Percentiles rank a stretch among this genome's conserved stretches.
phyloP scores from a whole-genome alignment of 2,888 invertebrate species.

The Cepaea hortensis region DNA sequence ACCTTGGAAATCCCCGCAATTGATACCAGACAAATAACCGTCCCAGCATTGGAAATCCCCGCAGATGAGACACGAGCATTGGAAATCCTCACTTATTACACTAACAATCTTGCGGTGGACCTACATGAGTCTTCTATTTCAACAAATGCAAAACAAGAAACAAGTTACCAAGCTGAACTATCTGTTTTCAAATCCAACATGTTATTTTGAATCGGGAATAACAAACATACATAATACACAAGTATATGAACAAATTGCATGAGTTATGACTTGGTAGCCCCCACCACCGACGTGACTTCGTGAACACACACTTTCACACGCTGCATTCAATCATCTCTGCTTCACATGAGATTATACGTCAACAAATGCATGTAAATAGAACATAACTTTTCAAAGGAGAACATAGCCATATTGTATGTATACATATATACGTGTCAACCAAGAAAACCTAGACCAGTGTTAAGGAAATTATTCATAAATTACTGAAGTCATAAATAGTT shows the following conservation, averaged over 20 bases:
- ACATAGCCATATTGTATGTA: background rate
- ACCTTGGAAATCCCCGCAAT: too few species aligned
- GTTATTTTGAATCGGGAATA: background rate
- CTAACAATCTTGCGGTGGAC: too few species aligned
- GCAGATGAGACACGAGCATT: too few species aligned
- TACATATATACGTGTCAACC: background rate
- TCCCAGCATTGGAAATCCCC: too few species aligned
- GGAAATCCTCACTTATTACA: too few species aligned
- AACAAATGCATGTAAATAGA: slow-evolving; percentile 9
- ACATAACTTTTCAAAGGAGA: background rate
- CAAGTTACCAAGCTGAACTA: too few species aligned
- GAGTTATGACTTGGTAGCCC: background rate
- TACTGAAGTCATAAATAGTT: slow-evolving; percentile 15
- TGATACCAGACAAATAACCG: too few species aligned
- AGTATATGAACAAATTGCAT: too few species aligned
- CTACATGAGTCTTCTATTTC: too few species aligned
- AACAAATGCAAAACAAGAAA: too few species aligned
- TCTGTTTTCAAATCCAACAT: too few species aligned
- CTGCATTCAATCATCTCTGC: background rate
- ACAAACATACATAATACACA: background rate
- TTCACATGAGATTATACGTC: background rate
- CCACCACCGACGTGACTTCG: slow-evolving; percentile 3
- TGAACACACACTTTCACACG: background rate
- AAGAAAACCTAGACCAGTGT: slow-evolving; percentile 9
- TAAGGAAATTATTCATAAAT: slow-evolving; percentile 8